Conservation (phyloP, 2,113 vertebrate species). For the Regulus satrapa region DNA sequence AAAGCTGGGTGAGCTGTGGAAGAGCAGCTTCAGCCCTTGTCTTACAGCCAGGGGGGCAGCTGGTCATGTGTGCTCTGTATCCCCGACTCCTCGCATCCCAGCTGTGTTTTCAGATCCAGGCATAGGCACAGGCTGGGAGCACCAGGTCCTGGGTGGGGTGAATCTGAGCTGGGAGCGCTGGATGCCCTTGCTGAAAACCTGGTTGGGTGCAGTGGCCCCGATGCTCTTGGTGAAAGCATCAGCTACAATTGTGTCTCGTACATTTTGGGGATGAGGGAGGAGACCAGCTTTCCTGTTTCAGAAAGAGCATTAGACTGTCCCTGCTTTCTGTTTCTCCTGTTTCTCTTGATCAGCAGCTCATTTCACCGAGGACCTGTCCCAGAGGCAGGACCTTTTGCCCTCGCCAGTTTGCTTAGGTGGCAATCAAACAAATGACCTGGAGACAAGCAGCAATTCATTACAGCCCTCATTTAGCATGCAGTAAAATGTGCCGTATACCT, state of each 20-base stretch:
- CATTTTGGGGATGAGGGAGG: background rate
- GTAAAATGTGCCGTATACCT: background rate
- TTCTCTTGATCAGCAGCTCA: background rate
- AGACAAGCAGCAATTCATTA: background rate
- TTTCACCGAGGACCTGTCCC: background rate
- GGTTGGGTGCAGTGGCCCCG: background rate
- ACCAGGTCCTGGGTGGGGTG: rapidly evolving
- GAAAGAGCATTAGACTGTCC: background rate
- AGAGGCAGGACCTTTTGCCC: background rate
- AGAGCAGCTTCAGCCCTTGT: background rate
- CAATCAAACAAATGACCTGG: background rate
- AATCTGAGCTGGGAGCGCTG: background rate
- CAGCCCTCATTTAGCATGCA: background rate
- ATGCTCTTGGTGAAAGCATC: background rate
- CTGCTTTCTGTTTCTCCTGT: background rate
- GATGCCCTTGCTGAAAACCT: background rate
- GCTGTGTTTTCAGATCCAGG: background rate
- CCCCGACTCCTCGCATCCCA: background rate
- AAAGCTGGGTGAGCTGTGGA: background rate
- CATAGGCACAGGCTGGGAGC: background rate
- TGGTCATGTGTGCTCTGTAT: background rate
- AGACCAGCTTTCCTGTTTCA: background rate
- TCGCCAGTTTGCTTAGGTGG: background rate
- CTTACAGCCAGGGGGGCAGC: background rate
- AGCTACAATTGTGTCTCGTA: rapidly evolving